Conservation (phyloP, 2,797 vertebrate species). For the Enteromius afrohamiltoni region DNA sequence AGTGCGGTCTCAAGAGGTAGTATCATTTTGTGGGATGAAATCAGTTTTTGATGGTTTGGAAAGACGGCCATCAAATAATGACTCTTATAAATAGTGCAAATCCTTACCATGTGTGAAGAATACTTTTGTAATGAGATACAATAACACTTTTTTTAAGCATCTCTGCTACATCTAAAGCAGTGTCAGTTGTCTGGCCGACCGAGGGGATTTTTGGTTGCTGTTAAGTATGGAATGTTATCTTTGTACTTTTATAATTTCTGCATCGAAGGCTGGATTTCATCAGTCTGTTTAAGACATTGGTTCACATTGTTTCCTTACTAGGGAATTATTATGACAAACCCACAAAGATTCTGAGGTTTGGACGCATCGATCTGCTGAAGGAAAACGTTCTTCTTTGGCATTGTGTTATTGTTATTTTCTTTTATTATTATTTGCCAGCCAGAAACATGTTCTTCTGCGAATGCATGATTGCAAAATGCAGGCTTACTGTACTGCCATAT, state of each 20-base stretch:
- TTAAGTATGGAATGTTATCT: conserved; percentile 47
- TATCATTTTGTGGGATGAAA: conserved; percentile 15
- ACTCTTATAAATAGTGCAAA: conserved; percentile 30
- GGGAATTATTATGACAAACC: conserved; percentile 75
- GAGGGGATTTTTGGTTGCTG: conserved; percentile 21
- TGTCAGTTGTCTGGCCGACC: conserved; percentile 19
- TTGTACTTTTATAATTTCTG: conserved; percentile 63
- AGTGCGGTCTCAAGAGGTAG: not conserved
- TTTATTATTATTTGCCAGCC: conserved; percentile 13
- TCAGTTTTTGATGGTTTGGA: conserved; percentile 23
- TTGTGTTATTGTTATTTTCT: conserved; percentile 16
- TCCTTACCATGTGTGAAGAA: conserved; percentile 43
- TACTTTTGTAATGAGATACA: conserved; percentile 28
- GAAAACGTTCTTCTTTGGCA: conserved; percentile 64
- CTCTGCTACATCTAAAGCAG: conserved; percentile 16
- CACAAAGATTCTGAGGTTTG: conserved; percentile 74
- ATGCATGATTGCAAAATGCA: not conserved
- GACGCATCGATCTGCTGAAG: conserved; percentile 72
- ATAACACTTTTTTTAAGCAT: conserved; percentile 24
- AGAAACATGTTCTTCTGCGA: conserved; percentile 13
- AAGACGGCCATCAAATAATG: conserved; percentile 14
- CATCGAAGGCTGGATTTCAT: conserved; percentile 63
- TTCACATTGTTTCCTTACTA: conserved; percentile 68
- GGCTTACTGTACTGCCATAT: not conserved
- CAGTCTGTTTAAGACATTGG: conserved; percentile 66